Percentiles rank a stretch among this genome's conserved stretches.
These are phyloP conservation scores for Lophius piscatorius DNA, from an alignment of 2,113 vertebrate genomes.

Conservation along the genomic window DNA sequence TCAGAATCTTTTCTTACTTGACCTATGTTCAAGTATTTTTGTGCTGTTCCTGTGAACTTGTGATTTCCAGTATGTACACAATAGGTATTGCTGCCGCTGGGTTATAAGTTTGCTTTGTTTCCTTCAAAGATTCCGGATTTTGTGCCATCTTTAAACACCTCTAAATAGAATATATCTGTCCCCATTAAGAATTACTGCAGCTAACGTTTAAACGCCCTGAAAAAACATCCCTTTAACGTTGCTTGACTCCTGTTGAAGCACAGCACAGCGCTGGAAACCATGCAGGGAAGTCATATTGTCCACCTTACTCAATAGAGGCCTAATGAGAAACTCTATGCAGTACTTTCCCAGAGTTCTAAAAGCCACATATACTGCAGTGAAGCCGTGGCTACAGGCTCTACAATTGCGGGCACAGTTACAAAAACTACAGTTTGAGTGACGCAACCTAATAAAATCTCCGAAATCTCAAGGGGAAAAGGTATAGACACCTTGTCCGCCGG, in stretches of 20 bases:
- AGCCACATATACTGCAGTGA: not conserved
- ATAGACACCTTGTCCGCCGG: conserved; percentile 62
- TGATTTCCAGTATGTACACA: too few species aligned
- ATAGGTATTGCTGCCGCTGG: too few species aligned
- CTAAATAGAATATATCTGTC: too few species aligned
- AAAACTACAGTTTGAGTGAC: conserved; percentile 8
- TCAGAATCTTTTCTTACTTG: too few species aligned
- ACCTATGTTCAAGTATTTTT: too few species aligned
- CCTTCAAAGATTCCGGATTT: too few species aligned
- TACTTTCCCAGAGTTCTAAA: conserved; percentile 30
- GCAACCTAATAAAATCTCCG: not conserved
- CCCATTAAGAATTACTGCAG: too few species aligned
- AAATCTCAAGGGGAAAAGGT: conserved; percentile 28
- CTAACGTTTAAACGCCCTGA: too few species aligned
- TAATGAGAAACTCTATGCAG: conserved; percentile 10
- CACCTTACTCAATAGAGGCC: not conserved
- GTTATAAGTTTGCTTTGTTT: too few species aligned
- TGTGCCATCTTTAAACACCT: not conserved
- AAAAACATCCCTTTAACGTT: conserved; percentile 29
- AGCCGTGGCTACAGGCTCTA: conserved; percentile 5
- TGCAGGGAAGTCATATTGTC: conserved; percentile 7
- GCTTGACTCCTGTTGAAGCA: too few species aligned
- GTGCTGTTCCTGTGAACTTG: too few species aligned
- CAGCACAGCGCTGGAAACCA: too few species aligned
- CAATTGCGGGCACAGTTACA: conserved; percentile 27